A percentile compares a stretch with the other conserved stretches of the same genome.
These are phyloP conservation scores for Drosophila lini DNA, from an alignment of 1,140 invertebrate species.

Conservation along the genomic window DNA sequence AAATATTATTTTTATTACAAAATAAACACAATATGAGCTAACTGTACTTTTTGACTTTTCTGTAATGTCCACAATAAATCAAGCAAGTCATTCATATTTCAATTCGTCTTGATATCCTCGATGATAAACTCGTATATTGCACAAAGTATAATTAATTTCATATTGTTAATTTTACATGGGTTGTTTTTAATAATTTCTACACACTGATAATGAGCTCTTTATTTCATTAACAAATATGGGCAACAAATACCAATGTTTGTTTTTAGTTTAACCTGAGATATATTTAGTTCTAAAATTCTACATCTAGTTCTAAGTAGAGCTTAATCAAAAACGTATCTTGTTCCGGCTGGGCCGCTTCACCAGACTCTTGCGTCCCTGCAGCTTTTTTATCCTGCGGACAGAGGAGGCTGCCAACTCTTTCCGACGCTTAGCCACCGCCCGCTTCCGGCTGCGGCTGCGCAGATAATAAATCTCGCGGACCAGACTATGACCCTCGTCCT, in stretches of 20 bases:
- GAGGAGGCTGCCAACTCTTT: slow-evolving; percentile 37
- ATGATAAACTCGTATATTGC: not conserved
- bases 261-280: not conserved
- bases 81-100: too few species aligned
- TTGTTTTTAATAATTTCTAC: not conserved
- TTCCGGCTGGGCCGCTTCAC: slow-evolving; percentile 69
- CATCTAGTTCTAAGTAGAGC: not conserved
- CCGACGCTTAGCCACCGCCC: slow-evolving; percentile 29
- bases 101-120: not conserved
- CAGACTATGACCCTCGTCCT: slow-evolving; percentile 70
- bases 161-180: not conserved
- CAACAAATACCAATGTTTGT: not conserved
- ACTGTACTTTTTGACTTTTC: not conserved
- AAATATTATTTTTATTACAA: slow-evolving; percentile 5
- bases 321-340: slow-evolving; percentile 63
- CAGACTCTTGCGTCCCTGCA: slow-evolving; percentile 56
- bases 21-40: not conserved
- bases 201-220: not conserved
- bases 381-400: slow-evolving; percentile 30
- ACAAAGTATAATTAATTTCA: too few species aligned
- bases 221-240: not conserved
- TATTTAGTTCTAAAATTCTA: not conserved
- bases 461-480: slow-evolving; percentile 76
- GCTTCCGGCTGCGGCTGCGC: slow-evolving; percentile 53
- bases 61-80: not conserved